Evolutionary conservation across 2,797 vertebrate genomes (phyloP), one percentile per base, ranked within the genome.

Genomic region (Ispidina picta): DNA sequence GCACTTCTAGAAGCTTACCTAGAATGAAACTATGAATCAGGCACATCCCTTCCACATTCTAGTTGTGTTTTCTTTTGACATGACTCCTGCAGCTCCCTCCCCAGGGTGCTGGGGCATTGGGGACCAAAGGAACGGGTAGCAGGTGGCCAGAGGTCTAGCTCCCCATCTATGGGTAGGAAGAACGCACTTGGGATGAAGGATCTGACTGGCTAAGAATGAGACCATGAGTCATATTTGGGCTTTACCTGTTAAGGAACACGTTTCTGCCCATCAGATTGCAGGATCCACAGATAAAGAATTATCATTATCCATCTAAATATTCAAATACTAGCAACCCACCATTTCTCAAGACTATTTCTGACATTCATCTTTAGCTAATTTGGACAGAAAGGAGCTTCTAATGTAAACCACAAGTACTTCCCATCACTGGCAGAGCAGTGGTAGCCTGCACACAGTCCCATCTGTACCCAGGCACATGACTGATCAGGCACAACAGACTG

Each of bases 41-140:
- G 56, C 43, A 55, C 1, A 2, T 23, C 41, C 18, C 52, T 52
- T n/a, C n/a, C 9, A 2, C 0, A 12, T 4, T 41, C 31, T 44
- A 2, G 0, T 8, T 5, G 2, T 3, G 15, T 31, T 83, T n/a
- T 46, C 25, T n/a, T 70, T n/a, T 10, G 15, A n/a, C 0, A 0
- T 18, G 69, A 10, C 35, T 48, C 12, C 14, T 52, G 9, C 29
- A 69, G 43, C 86, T 81, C 56, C 55, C 22, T 51, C 33, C 41
- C 37, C 22, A 60, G 37, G 29, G 25, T 35, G 3, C 4, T 0
- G 0, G 5, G 29, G 46, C 55, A 78, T 58, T 15, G 35, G 60
- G 68, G 31, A 52, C 13, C 0, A 4, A 60, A 58, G 55, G 9
- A 81, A 52, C 4, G 2, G 14, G 64, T 6, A 7, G 71, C 48